Conservation (phyloP, 2,113 vertebrate genomes). For the Sapajus apella region DNA sequence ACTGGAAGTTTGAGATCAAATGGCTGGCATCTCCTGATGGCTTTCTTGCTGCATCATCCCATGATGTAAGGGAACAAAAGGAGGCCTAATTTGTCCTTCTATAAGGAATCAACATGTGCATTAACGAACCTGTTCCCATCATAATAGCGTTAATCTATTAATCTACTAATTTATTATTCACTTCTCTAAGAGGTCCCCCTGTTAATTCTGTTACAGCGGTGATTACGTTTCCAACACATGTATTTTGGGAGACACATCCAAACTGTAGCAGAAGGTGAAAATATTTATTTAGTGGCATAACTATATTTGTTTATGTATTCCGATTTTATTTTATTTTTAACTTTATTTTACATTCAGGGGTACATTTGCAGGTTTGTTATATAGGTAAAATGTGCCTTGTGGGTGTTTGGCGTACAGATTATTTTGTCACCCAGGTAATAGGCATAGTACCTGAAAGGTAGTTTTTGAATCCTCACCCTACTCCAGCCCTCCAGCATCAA, state of each 20-base stretch:
- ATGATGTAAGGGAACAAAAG: too few relatives aligned
- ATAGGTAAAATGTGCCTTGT: background rate
- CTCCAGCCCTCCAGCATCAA: too few relatives aligned
- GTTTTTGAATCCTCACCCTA: too few relatives aligned
- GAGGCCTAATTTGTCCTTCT: background rate
- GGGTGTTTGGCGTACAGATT: too few relatives aligned
- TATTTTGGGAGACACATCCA: background rate
- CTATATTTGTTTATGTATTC: background rate
- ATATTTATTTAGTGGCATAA: background rate
- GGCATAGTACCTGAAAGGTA: too few relatives aligned
- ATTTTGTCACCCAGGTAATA: too few relatives aligned
- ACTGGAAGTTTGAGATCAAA: background rate
- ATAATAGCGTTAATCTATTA: background rate
- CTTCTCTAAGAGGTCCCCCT: background rate
- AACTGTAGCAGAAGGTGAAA: background rate
- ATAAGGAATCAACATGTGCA: background rate
- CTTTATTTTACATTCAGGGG: background rate
- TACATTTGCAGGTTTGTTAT: background rate
- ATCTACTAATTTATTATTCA: background rate
- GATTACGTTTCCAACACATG: background rate
- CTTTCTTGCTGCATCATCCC: background rate
- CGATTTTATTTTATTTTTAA: background rate
- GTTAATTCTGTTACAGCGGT: background rate
- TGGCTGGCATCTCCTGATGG: background rate
- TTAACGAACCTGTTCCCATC: background rate